Base-by-base conservation (phyloP, 2,113 vertebrate genomes). In the Lasiurus borealis region DNA sequence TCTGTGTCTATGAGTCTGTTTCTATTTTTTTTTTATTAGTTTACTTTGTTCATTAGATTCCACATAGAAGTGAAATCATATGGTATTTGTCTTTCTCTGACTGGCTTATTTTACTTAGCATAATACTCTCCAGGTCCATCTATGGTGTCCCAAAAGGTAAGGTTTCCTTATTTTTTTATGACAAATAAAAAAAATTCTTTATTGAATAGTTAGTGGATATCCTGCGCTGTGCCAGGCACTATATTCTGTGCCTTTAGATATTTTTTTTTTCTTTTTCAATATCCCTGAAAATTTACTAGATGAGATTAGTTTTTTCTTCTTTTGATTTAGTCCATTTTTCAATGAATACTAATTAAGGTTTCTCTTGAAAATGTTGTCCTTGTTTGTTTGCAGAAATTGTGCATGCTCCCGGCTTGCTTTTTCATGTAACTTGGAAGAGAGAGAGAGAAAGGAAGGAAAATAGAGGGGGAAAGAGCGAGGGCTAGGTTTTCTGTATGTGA, bases 301-400 rank as follows among this genome's bases (percentile, higher is more conserved):
- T 76, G 80, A 77, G 46, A 16, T 90, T 62, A 85, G 16, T 3
- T 48, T 88, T 78, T 25, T 5, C 27, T 40, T 2, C 1, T 57
- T 96, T 96, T 86, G 44, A 91, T 71, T 89, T 75, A 52, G 18
- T 87, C 46, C 36, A 29, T 25, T 88, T 96, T 71, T 73, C 73
- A 77, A 11, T 57, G 21, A 68, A 87, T 76, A 12, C 62, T 84
- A 84, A 77, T 89, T 68, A 84, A 91, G 7, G 31, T 23, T 87
- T 86, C 52, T 85, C 23, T 92, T 48, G 27, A 73, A 40, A 90
- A 14, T 2, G 64, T 36, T 64, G 21, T 3, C n/a, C 31, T 81
- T 23, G 13, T 57, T 40, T 91, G 40, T 68, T 87, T 88, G 0
- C 7, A 90, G 57, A 31, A 52, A 76, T 52, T 68, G 25, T 57